Evolutionary conservation across 2,797 vertebrate genomes (phyloP), one percentile per base, ranked within the genome.

Genomic region (Pachyuromys duprasi): DNA sequence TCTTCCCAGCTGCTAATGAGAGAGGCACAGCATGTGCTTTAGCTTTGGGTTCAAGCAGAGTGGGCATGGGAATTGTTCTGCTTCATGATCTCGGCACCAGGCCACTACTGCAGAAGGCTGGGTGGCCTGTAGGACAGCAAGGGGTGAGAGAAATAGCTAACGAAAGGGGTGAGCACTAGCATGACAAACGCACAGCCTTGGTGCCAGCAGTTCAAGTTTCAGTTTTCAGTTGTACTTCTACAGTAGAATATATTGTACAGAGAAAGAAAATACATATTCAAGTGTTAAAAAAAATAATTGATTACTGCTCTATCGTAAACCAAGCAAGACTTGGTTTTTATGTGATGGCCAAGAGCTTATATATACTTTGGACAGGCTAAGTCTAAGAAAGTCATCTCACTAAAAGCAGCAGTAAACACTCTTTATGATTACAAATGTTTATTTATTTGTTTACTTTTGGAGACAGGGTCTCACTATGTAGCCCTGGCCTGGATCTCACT

Each of bases 321-420:
- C 57, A 92, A 55, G 67, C 84, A 72, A 93, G 86, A 60, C 22
- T 96, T 78, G 57, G 26, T 86, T 63, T 76, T 83, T 67, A 62
- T 72, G 90, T 86, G 45, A 36, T 86, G 11, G 6, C 67, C 33
- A 92, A 88, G 49, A 83, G 90, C 55, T 31, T 86, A 8, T 22
- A 36, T 76, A 1, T 72, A 75, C 53, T 94, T 90, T 55, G 78
- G 69, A 42, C 36, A 82, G 49, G 63, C 74, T 78, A 17, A 70
- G 1, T 72, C 49, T 94, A 74, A 75, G 89, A 93, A 82, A 93
- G 33, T 33, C 24, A 36, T 78, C 22, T 84, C 69, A 80, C 17
- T 79, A 45, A 45, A 87, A 91, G 75, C 62, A 80, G 78, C 14
- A 76, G 5, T 84, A 49, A 93, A 80, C 33, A 70, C 65, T 82